Conservation (phyloP, 2,888 invertebrate species). For the Bombylius discolor region DNA sequence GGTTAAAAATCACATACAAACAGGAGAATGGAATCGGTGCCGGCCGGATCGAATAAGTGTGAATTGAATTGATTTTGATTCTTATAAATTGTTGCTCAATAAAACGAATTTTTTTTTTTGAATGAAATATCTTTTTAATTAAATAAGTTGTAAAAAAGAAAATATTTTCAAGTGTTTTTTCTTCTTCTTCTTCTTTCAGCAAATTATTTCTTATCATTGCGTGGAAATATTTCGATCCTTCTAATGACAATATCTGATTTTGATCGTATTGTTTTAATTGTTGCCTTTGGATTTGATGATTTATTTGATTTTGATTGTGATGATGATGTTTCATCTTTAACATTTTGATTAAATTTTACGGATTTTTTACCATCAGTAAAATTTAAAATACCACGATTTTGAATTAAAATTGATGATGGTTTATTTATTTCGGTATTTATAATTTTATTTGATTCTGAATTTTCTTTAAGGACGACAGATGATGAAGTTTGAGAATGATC, state of each 20-base stretch:
- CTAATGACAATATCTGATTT: conserved; percentile 25
- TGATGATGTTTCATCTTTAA: neutral
- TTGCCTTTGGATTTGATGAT: too few species aligned
- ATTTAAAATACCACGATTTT: conserved; percentile 4
- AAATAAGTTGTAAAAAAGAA: too few species aligned
- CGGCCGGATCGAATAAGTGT: too few species aligned
- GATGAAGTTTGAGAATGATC: neutral
- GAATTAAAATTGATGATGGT: conserved; percentile 2
- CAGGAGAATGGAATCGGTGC: too few species aligned
- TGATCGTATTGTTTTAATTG: conserved; percentile 7
- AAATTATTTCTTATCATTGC: neutral
- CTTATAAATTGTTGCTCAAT: too few species aligned
- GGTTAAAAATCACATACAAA: conserved; percentile 12
- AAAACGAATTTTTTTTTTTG: too few species aligned
- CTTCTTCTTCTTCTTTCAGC: too few species aligned
- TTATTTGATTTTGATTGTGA: too few species aligned
- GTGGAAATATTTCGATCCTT: conserved; percentile 15
- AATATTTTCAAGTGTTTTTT: too few species aligned
- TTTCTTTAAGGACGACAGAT: neutral
- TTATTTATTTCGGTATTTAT: neutral
- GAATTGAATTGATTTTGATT: too few species aligned
- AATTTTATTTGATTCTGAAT: neutral
- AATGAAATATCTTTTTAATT: too few species aligned
- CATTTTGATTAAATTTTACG: conserved; percentile 22
- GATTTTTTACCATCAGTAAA: conserved; percentile 15